phyloP scores from a whole-genome alignment of 2,888 invertebrate genomes.

The Meghimatium bilineatum region DNA sequence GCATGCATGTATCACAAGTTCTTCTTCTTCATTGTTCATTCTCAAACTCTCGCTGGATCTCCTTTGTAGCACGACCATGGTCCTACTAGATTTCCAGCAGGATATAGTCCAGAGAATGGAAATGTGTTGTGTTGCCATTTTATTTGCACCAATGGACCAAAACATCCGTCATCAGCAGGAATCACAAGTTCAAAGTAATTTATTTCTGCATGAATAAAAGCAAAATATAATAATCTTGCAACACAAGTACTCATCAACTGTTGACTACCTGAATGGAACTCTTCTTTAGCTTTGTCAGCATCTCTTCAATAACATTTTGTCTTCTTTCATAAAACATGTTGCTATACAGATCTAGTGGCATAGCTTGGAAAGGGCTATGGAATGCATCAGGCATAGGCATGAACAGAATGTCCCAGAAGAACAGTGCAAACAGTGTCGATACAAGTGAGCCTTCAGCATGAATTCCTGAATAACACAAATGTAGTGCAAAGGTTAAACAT shows the following conservation, averaged over 20 bases:
- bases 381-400: constrained; percentile 82
- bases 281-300: constrained; percentile 75
- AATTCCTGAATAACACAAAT: constrained; percentile 78
- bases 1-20: no score
- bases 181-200: no score
- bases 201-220: no score
- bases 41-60: no score
- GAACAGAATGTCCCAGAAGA: constrained; percentile 90
- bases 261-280: constrained; percentile 59
- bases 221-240: no score
- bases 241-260: neutral
- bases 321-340: constrained; percentile 84
- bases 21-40: no score
- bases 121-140: no score
- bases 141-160: no score
- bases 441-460: constrained; percentile 86
- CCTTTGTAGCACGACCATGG: no score
- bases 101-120: no score
- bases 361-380: constrained; percentile 82
- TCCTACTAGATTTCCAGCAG: no score
- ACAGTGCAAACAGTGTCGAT: constrained; percentile 82
- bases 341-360: constrained; percentile 85
- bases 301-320: constrained; percentile 80
- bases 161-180: no score
- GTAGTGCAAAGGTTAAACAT: neutral